These are phyloP conservation scores for Phyllotis vaccarum DNA, from an alignment of 2,797 vertebrate genomes.

Conservation along the genomic window DNA sequence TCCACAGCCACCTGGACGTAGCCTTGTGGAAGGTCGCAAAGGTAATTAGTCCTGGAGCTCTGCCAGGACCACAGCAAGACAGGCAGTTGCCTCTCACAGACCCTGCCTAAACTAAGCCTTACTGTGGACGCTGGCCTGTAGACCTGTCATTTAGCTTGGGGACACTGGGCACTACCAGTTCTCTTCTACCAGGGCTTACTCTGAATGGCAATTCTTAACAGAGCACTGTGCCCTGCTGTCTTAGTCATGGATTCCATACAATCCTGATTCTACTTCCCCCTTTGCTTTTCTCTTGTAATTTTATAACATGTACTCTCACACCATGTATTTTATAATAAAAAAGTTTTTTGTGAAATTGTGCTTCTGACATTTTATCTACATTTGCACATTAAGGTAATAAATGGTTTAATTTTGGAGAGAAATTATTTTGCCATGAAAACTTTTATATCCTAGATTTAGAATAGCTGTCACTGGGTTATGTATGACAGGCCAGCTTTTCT, in stretches of 20 bases:
- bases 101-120: conserved; percentile 15
- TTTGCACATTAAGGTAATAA: conserved; percentile 65
- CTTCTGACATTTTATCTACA: conserved; percentile 65
- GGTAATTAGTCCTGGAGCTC: conserved; percentile 74
- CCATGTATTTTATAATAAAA: conserved; percentile 79
- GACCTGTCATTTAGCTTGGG: neutral
- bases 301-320: conserved; percentile 42
- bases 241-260: neutral
- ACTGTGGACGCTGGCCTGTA: neutral
- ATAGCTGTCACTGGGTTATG: neutral
- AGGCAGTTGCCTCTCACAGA: conserved; percentile 15
- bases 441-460: neutral
- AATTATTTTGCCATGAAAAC: conserved; percentile 39
- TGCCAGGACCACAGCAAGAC: conserved; percentile 65
- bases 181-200: neutral
- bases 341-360: conserved; percentile 67
- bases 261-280: conserved; percentile 37
- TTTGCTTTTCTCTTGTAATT: conserved; percentile 57
- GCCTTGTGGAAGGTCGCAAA: conserved; percentile 86
- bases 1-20: conserved; percentile 84
- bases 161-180: neutral
- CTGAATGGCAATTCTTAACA: conserved; percentile 4
- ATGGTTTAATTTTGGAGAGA: conserved; percentile 55
- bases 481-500: conserved; percentile 13
- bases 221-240: neutral